Evolutionary conservation across 2,888 invertebrate genomes (phyloP).

Genomic region (Limnephilus marmoratus): DNA sequence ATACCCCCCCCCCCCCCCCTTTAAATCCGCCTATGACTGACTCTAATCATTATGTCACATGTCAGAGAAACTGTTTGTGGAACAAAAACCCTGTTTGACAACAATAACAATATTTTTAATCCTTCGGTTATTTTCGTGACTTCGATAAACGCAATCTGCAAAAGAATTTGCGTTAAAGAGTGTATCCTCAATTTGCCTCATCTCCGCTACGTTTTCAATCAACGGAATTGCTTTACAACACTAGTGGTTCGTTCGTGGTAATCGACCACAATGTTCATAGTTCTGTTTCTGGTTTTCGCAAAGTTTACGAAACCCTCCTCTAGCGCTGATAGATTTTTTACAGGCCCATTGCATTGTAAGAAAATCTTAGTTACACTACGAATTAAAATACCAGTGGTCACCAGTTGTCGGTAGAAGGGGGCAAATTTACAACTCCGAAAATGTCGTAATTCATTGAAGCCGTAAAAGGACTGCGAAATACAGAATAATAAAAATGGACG

Average conservation of each 20-base stretch:
- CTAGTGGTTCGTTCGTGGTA: conserved; percentile 7
- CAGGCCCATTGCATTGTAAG: conserved; percentile 44
- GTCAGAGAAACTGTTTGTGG: background rate
- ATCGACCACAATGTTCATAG: conserved; percentile 31
- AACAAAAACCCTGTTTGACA: background rate
- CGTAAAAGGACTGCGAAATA: conserved; percentile 62
- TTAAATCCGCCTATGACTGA: no score
- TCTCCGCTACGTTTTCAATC: background rate
- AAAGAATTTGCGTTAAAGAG: background rate
- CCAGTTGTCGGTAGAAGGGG: conserved; percentile 44
- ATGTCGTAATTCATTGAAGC: conserved; percentile 57
- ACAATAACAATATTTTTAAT: background rate
- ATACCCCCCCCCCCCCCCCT: no score
- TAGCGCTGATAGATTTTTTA: conserved; percentile 54
- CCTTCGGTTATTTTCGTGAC: background rate
- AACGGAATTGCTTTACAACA: conserved; percentile 7
- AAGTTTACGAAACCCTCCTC: conserved; percentile 45
- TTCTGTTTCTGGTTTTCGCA: conserved; percentile 38
- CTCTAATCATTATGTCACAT: no score
- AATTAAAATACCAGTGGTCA: conserved; percentile 56
- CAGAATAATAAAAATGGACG: conserved; percentile 64
- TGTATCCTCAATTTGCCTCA: background rate
- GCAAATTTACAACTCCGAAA: conserved; percentile 42
- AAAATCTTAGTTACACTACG: conserved; percentile 55
- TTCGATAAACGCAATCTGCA: background rate